phyloP scores from a whole-genome alignment of 2,113 vertebrate genomes.

The Phylloscopus trochiloides region DNA sequence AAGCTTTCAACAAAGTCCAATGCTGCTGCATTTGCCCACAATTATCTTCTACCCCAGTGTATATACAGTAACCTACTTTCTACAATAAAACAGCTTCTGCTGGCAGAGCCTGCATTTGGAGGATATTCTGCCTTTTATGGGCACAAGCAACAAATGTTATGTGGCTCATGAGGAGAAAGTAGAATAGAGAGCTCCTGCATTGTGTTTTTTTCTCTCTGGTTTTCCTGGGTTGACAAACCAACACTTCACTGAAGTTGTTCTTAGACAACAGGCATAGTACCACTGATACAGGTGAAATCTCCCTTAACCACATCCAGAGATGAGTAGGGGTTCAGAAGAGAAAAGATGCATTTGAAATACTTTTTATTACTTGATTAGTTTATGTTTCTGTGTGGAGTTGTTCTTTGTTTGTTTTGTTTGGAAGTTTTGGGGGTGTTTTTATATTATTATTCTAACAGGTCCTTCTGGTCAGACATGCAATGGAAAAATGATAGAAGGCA shows the following conservation, averaged over 20 bases:
- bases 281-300: neutral
- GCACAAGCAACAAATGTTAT: neutral
- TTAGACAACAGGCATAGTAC: neutral
- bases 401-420: neutral
- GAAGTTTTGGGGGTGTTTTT: neutral
- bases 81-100: neutral
- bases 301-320: neutral
- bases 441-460: neutral
- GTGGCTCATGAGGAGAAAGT: neutral
- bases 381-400: neutral
- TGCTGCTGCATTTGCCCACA: neutral
- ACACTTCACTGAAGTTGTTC: neutral
- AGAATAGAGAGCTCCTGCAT: neutral
- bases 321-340: neutral
- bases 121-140: conserved; percentile 19
- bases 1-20: neutral
- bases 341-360: neutral
- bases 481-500: neutral
- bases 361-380: neutral
- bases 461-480: neutral
- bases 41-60: neutral
- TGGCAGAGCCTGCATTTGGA: neutral
- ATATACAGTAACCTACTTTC: neutral
- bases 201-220: neutral
- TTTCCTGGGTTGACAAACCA: neutral